Evolutionary conservation across 1,140 invertebrate genomes (phyloP).

Genomic region (Pectinophora gossypiella): DNA sequence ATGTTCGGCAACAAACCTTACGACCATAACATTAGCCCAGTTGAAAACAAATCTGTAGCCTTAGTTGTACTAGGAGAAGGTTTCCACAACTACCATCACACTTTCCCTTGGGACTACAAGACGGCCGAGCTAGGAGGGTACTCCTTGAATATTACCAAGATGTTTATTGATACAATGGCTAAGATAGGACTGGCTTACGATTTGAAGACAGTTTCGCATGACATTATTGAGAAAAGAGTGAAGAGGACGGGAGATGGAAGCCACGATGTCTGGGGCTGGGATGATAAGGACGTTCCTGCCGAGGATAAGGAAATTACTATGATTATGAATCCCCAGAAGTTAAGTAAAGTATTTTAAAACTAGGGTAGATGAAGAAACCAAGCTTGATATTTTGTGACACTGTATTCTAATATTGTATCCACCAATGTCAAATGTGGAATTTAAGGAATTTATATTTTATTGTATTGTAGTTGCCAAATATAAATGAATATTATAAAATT

Average conservation of each 20-base stretch:
- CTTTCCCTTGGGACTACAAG: conserved; percentile 85
- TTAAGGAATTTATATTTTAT: too few species aligned
- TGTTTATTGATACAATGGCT: conserved; percentile 80
- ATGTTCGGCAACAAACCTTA: conserved; percentile 85
- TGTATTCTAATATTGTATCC: too few species aligned
- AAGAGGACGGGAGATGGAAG: conserved; percentile 81
- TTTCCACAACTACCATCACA: conserved; percentile 88
- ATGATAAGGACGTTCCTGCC: conserved; percentile 39
- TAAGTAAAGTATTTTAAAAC: too few species aligned
- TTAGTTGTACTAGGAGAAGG: conserved; percentile 77
- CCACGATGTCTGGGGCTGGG: conserved; percentile 65
- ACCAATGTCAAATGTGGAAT: too few species aligned
- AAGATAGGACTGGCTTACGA: conserved; percentile 79
- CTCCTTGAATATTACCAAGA: conserved; percentile 76
- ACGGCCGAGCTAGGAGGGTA: conserved; percentile 80
- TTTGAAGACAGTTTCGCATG: conserved; percentile 76
- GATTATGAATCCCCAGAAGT: conserved; percentile 26
- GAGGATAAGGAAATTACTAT: conserved; percentile 51
- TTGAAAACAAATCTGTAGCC: conserved; percentile 78
- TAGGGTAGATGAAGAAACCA: too few species aligned
- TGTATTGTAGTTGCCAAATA: too few species aligned
- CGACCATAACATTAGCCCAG: conserved; percentile 81
- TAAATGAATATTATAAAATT: too few species aligned
- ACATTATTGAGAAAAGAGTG: conserved; percentile 72
- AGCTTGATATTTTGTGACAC: too few species aligned